A percentile compares a stretch with the other conserved stretches of the same genome.
Evolutionary conservation across 64 coral and sea anemone species (phyloP).

Genomic region (Astreopora myriophthalma): DNA sequence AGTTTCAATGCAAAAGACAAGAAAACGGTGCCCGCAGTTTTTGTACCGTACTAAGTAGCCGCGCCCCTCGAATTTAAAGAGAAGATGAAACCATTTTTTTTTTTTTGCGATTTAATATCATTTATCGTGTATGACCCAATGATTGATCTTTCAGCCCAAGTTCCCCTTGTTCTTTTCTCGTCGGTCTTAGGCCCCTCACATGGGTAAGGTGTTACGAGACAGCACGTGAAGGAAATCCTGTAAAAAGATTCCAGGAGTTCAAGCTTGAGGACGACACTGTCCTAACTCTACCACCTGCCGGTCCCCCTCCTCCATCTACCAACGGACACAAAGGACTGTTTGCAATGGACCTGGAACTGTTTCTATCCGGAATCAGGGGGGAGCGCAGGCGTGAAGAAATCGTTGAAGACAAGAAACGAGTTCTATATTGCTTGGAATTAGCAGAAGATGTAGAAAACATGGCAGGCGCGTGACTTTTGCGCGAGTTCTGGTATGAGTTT

Average conservation of each 20-base stretch:
- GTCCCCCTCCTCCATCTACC: constrained; percentile 5
- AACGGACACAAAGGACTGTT: constrained; percentile 77
- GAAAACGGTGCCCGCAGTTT: no score
- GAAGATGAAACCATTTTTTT: no score
- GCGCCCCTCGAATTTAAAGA: no score
- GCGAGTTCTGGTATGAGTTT: no score
- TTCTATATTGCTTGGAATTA: constrained; percentile 68
- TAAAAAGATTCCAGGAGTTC: constrained; percentile 39
- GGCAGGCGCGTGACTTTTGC: not conserved
- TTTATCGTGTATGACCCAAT: no score
- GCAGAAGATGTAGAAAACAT: constrained; percentile 76
- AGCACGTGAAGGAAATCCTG: not conserved
- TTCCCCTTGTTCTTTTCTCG: no score
- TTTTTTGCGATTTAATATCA: no score
- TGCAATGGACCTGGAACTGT: constrained; percentile 76
- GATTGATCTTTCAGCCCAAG: no score
- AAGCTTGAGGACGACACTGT: constrained; percentile 78
- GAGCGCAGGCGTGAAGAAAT: constrained; percentile 63
- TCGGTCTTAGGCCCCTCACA: constrained; percentile 74
- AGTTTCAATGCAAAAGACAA: no score
- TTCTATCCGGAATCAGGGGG: constrained; percentile 61
- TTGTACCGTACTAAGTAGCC: no score
- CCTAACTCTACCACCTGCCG: not conserved
- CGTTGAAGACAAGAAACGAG: constrained; percentile 64
- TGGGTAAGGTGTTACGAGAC: no score